Evolutionary conservation across 2,888 invertebrate genomes (phyloP).

Genomic region (Drosophila cyrtoloma): DNA sequence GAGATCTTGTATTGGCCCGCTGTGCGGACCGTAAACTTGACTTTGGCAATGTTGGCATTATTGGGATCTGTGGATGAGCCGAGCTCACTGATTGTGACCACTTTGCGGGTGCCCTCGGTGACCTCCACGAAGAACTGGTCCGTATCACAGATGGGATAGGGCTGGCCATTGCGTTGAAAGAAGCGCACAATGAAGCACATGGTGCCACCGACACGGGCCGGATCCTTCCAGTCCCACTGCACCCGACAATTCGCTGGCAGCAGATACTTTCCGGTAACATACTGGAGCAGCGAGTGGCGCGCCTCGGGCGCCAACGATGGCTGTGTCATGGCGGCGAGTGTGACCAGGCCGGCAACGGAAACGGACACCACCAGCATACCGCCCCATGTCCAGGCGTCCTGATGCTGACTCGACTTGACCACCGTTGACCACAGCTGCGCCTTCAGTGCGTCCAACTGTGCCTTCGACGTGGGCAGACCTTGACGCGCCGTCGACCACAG

Average conservation of each 20-base stretch:
- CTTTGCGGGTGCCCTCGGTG: slow-evolving; percentile 93
- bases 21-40: slow-evolving; percentile 96
- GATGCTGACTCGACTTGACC: slow-evolving; percentile 93
- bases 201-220: slow-evolving; percentile 94
- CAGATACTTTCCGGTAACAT: slow-evolving; percentile 96
- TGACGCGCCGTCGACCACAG: slow-evolving; percentile 93
- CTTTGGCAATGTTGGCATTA: slow-evolving; percentile 93
- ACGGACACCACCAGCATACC: slow-evolving; percentile 96
- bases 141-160: slow-evolving; percentile 97
- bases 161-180: slow-evolving; percentile 96
- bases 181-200: slow-evolving; percentile 96
- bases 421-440: slow-evolving; percentile 94
- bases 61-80: slow-evolving; percentile 94
- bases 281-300: slow-evolving; percentile 94
- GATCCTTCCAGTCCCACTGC: slow-evolving; percentile 95
- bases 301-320: slow-evolving; percentile 95
- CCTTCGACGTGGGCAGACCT: slow-evolving; percentile 92
- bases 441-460: slow-evolving; percentile 91
- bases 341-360: slow-evolving; percentile 94
- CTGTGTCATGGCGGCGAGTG: slow-evolving; percentile 95
- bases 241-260: slow-evolving; percentile 94
- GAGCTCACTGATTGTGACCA: slow-evolving; percentile 93
- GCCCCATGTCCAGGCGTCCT: slow-evolving; percentile 96
- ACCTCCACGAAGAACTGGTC: slow-evolving; percentile 96
- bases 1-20: slow-evolving; percentile 95